phyloP scores from a whole-genome alignment of 30 jellyfish, hydroid and myxozoan species.

The Cassiopea andromeda region DNA sequence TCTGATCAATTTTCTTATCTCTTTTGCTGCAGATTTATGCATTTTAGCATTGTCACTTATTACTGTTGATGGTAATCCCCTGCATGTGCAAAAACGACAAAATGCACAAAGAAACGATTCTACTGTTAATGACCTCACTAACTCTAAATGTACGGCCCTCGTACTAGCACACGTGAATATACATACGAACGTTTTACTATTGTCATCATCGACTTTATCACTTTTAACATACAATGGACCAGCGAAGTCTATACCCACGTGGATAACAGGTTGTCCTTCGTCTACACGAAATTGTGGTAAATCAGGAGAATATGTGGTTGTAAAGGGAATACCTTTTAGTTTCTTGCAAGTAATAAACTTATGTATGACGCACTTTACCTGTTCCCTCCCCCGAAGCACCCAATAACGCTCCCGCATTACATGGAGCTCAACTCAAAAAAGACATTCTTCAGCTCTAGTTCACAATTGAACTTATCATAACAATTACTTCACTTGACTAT shows the following conservation, averaged over 20 bases:
- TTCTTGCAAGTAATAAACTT: slow-evolving; percentile 18
- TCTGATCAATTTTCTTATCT: slow-evolving; percentile 25
- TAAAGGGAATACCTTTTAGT: slow-evolving; percentile 23
- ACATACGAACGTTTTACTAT: slow-evolving; percentile 21
- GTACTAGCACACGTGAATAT: slow-evolving; percentile 63
- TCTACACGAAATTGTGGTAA: slow-evolving; percentile 33
- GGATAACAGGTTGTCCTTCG: slow-evolving; percentile 21
- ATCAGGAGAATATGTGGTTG: background rate
- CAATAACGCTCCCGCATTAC: slow-evolving; percentile 1
- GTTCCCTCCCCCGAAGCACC: background rate
- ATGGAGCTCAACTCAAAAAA: too few relatives aligned
- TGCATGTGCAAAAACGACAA: slow-evolving; percentile 20
- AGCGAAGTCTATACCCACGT: slow-evolving; percentile 41
- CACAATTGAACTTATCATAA: too few relatives aligned
- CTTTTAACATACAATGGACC: slow-evolving; percentile 16
- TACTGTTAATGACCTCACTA: slow-evolving; percentile 6
- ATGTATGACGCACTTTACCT: background rate
- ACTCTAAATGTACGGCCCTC: slow-evolving; percentile 67
- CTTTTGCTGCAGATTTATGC: slow-evolving; percentile 33
- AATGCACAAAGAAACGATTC: slow-evolving; percentile 19
- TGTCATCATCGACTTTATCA: background rate
- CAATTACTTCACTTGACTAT: too few relatives aligned
- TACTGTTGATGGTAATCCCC: slow-evolving; percentile 19
- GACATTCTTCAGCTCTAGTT: too few relatives aligned
- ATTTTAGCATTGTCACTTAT: slow-evolving; percentile 19